Conservation (phyloP, 2,888 invertebrate species). For the Smittia aterrima region DNA sequence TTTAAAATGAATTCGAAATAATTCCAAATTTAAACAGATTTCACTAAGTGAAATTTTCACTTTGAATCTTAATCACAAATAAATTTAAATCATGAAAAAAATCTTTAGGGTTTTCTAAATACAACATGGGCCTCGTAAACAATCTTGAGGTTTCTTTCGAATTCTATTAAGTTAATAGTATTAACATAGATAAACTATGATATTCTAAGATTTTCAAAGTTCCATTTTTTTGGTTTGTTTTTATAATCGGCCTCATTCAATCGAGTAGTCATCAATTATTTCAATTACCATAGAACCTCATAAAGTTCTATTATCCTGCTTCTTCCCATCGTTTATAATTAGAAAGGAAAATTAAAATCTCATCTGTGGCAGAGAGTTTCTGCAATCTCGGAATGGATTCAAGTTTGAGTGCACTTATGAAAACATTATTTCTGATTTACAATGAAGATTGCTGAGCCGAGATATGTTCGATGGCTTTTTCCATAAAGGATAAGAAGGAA, state of each 20-base stretch:
- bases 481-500: background rate
- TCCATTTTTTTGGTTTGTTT: too few species aligned
- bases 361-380: background rate
- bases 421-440: conserved; percentile 3
- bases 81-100: too few species aligned
- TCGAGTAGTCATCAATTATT: background rate
- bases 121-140: too few species aligned
- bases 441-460: background rate
- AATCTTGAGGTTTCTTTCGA: too few species aligned
- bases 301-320: conserved; percentile 9
- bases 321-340: background rate
- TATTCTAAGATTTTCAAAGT: too few species aligned
- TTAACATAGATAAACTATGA: too few species aligned
- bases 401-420: background rate
- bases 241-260: background rate
- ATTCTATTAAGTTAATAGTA: too few species aligned
- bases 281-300: background rate
- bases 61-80: too few species aligned
- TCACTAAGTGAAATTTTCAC: too few species aligned
- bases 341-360: background rate
- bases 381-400: conserved; percentile 3
- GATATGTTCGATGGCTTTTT: background rate
- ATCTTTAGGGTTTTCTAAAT: too few species aligned
- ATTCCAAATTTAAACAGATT: too few species aligned
- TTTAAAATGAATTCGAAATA: too few species aligned